Evolutionary conservation across 2,797 vertebrate species (phyloP).

Genomic region (Scarus forsteni): DNA sequence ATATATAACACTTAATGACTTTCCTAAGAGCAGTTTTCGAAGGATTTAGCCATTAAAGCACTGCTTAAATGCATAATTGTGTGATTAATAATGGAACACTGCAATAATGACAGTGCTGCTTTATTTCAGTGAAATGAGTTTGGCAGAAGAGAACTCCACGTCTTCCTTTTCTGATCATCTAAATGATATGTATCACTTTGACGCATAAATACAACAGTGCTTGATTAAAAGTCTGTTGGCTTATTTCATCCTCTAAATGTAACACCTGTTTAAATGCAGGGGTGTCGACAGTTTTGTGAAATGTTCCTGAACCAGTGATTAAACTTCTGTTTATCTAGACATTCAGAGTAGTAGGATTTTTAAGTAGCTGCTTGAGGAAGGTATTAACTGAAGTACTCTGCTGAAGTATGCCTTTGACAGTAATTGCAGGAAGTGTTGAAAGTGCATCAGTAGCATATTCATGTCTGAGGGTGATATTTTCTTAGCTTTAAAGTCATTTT

Average conservation of each 20-base stretch:
- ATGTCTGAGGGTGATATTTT: conserved; percentile 1
- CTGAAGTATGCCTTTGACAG: neutral
- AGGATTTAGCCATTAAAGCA: neutral
- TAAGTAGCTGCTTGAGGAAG: neutral
- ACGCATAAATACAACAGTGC: neutral
- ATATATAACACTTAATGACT: neutral
- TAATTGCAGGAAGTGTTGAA: neutral
- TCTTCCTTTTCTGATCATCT: neutral
- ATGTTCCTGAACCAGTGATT: neutral
- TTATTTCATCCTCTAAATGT: neutral
- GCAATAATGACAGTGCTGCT: neutral
- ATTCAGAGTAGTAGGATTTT: neutral
- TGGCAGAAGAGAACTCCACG: neutral
- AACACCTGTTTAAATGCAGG: neutral
- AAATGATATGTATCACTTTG: neutral
- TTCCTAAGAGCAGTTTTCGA: neutral
- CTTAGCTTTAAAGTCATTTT: neutral
- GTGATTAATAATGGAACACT: neutral
- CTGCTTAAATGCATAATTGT: neutral
- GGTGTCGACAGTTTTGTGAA: neutral
- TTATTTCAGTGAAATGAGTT: neutral
- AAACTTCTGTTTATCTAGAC: neutral
- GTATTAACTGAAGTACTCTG: neutral
- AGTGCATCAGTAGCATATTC: neutral
- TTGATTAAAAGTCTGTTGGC: neutral